phyloP scores from a whole-genome alignment of 1,140 invertebrate genomes.

The Heliconius melpomene region DNA sequence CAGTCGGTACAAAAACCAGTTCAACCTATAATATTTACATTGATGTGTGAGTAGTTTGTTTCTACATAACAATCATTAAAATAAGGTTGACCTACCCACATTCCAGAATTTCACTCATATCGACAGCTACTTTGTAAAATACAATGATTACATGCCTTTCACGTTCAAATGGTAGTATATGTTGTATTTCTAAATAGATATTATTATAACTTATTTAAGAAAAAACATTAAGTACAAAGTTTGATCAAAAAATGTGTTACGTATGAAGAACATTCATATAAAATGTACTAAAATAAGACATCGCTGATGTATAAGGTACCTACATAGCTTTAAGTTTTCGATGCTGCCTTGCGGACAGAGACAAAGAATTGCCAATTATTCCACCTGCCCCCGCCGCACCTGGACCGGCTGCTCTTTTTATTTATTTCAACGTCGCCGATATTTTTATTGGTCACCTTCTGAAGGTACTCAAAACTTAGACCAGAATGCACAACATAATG shows the following conservation, averaged over 20 bases:
- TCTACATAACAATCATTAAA: conserved; percentile 27
- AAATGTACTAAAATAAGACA: conserved; percentile 56
- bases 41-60: neutral
- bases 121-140: conserved; percentile 32
- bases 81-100: conserved; percentile 75
- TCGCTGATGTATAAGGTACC: conserved; percentile 52
- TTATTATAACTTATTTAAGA: too few species aligned
- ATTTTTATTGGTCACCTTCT: conserved; percentile 76
- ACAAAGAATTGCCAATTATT: conserved; percentile 81
- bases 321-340: conserved; percentile 67
- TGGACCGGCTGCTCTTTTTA: conserved; percentile 75
- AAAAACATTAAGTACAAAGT: neutral
- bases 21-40: neutral
- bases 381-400: conserved; percentile 76
- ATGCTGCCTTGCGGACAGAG: conserved; percentile 64
- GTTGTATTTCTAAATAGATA: too few species aligned
- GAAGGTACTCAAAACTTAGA: conserved; percentile 49
- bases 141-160: conserved; percentile 12
- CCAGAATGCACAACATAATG: conserved; percentile 20
- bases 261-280: conserved; percentile 5
- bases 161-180: too few species aligned
- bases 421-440: conserved; percentile 77
- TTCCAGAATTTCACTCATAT: conserved; percentile 75
- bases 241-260: too few species aligned
- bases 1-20: too few species aligned